phyloP scores from a whole-genome alignment of 2,888 invertebrate genomes.

The Tiliacea aurago region DNA sequence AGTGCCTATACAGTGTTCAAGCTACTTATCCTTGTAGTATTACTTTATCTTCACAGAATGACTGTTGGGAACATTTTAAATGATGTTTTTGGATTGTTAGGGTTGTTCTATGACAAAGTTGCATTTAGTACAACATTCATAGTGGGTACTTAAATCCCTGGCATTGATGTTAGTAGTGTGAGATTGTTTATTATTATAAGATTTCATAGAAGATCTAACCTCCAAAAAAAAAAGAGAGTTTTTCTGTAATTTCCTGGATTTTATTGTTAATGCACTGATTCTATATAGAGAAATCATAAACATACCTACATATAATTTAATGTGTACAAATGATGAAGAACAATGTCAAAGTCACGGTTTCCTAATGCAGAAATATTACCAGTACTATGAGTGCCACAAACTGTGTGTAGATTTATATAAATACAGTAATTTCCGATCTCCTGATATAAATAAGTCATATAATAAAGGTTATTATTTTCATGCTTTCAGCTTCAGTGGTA shows the following conservation, averaged over 20 bases:
- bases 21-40: slow-evolving; percentile 1
- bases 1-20: not conserved
- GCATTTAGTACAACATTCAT: not conserved
- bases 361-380: not conserved
- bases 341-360: not conserved
- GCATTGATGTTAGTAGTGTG: not conserved
- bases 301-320: too few relatives aligned
- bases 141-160: not conserved
- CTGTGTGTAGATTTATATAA: not conserved
- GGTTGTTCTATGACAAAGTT: not conserved
- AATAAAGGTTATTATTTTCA: slow-evolving; percentile 8
- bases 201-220: not conserved
- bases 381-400: not conserved
- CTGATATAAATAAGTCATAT: not conserved
- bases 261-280: not conserved
- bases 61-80: not conserved
- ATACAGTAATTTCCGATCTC: not conserved
- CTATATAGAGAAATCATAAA: not conserved
- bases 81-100: not conserved
- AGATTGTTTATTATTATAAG: not conserved
- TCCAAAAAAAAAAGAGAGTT: not conserved
- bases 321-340: not conserved
- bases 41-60: not conserved
- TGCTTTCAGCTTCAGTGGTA: slow-evolving; percentile 85
- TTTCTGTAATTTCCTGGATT: not conserved